Base-by-base conservation (phyloP, 2,797 vertebrate genomes). In the Apodemus agrarius region DNA sequence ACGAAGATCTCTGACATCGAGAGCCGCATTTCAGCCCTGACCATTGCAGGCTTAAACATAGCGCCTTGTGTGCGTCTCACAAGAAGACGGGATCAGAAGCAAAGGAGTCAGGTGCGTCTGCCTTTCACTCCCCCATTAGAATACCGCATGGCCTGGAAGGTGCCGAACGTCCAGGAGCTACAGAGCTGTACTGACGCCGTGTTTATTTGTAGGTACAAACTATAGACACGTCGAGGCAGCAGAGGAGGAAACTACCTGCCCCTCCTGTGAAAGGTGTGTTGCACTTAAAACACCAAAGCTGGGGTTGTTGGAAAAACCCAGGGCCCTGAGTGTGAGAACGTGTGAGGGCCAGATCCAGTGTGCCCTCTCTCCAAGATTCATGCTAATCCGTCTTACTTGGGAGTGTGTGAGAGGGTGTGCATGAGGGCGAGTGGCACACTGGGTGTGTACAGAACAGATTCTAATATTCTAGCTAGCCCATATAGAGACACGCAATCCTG, bases 1-100 rank as follows among this genome's bases (percentile, higher is more conserved):
- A 86, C 98, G 90, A 97, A 99, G 99, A 99, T 99, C 98, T 99
- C 99, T 88, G 99, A 99, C 98, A 99, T 99, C 74, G 99, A 99
- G 98, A 99, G 99, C 96, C 99, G 99, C 98, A 99, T 99, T 98
- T 99, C 99, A 93, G 99, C 99, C 93, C 99, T 99, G 97, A 99
- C 99, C 98, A 98, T 99, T 40, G 99, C 99, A 86, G 99, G 99
- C 79, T 98, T 99, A 98, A 99, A 99, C 96, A 99, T 99, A 97
- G 98, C 99, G 31, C 99, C 99, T 17, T 99, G 99, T 97, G 99
- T 99, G 96, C 99, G 97, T 90, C 99, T 99, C 98, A 99, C 98
- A 92, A 99, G 99, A 97, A 98, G 97, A 97, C 98, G 97, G 76
- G 98, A 98, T 46, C 98, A 98, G 98, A 99, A 99, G 98, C 99